Percentiles rank a stretch among this genome's conserved stretches.
These are phyloP conservation scores for Serranochromis macrocephalus DNA, from an alignment of 2,113 vertebrate genomes.

Conservation along the genomic window DNA sequence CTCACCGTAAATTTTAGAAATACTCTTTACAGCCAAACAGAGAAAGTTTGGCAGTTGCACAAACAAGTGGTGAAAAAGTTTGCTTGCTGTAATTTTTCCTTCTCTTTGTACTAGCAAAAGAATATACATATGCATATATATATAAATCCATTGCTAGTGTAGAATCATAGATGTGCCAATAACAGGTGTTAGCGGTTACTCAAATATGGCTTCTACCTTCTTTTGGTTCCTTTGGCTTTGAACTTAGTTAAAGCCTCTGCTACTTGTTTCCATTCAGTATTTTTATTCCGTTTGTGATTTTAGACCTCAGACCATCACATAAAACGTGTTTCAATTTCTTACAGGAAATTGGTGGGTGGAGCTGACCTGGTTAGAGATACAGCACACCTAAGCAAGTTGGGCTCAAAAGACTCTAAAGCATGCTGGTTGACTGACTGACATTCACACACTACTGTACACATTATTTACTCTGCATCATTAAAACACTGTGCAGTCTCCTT, in stretches of 20 bases:
- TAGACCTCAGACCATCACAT: background rate
- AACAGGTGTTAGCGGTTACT: background rate
- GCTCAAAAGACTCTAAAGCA: background rate
- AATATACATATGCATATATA: background rate
- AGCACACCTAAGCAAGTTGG: background rate
- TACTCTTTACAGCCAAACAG: background rate
- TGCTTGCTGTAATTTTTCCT: background rate
- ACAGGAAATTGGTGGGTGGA: background rate
- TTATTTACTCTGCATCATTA: background rate
- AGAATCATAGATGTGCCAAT: background rate
- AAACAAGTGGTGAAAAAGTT: background rate
- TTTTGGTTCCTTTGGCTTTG: background rate
- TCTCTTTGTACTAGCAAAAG: background rate
- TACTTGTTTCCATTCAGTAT: background rate
- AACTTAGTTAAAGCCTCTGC: background rate
- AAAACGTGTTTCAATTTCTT: background rate
- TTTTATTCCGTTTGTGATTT: background rate
- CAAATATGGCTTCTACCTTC: background rate
- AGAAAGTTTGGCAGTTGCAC: background rate
- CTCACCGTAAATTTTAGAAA: background rate
- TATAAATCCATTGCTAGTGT: background rate
- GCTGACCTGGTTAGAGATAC: background rate
- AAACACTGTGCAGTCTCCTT: background rate
- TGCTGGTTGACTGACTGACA: background rate
- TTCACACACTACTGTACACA: background rate